These are phyloP conservation scores for Caenorhabditis sp. DNA, from an alignment of 2,888 invertebrate genomes.

Conservation along the genomic window DNA sequence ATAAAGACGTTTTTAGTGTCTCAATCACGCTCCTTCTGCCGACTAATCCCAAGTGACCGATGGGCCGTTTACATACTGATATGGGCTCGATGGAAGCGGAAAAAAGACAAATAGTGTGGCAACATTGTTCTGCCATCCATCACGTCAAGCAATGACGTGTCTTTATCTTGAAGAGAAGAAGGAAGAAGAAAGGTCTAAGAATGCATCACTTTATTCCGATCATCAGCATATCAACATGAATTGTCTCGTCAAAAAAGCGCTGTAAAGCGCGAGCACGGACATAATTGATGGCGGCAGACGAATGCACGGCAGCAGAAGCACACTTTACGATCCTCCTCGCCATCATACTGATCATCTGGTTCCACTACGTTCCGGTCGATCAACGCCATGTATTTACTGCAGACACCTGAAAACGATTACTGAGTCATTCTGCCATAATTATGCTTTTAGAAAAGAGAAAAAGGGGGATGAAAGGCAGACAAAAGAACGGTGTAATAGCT, in stretches of 20 bases:
- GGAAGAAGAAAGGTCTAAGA: neutral
- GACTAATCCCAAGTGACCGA: conserved; percentile 41
- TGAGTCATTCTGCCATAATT: neutral
- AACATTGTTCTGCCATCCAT: conserved; percentile 40
- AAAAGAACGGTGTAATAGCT: too few relatives aligned
- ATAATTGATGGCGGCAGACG: conserved; percentile 74
- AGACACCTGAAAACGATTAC: conserved; percentile 29
- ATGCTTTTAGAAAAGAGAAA: neutral
- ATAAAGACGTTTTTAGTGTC: conserved; percentile 52
- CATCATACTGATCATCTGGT: conserved; percentile 35
- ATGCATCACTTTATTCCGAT: conserved; percentile 19
- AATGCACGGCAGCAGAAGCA: conserved; percentile 75
- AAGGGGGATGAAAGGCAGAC: too few relatives aligned
- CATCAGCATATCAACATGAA: conserved; percentile 13
- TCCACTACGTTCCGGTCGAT: conserved; percentile 28
- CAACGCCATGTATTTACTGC: conserved; percentile 38
- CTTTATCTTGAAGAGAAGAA: neutral
- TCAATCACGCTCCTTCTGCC: conserved; percentile 39
- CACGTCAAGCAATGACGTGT: conserved; percentile 37
- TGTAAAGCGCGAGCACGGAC: conserved; percentile 72
- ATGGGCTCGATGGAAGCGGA: conserved; percentile 20
- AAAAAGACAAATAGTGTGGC: conserved; percentile 22
- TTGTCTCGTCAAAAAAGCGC: conserved; percentile 57
- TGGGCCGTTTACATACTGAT: conserved; percentile 53
- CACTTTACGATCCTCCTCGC: conserved; percentile 60